Conservation (phyloP, 2,113 vertebrate genomes). For the Seriola quinqueradiata region DNA sequence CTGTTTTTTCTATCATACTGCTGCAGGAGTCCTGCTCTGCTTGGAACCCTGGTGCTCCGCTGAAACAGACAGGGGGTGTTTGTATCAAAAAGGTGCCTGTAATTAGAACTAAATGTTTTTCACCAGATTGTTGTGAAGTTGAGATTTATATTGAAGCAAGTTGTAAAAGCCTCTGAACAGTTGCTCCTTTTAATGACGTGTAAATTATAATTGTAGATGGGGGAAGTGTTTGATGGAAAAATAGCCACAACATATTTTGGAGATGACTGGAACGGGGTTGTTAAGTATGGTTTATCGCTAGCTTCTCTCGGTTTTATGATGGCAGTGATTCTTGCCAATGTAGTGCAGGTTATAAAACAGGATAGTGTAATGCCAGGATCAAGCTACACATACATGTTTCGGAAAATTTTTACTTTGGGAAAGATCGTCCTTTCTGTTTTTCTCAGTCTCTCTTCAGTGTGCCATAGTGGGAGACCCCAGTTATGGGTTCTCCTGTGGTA, state of each 20-base stretch:
- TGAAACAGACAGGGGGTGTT: conserved; percentile 25
- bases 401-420: neutral
- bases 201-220: neutral
- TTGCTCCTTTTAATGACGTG: neutral
- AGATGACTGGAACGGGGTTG: neutral
- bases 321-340: neutral
- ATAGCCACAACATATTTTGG: conserved; percentile 4
- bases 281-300: conserved; percentile 3
- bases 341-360: neutral
- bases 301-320: conserved; percentile 13
- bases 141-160: conserved; percentile 3
- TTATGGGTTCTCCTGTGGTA: neutral
- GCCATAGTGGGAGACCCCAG: neutral
- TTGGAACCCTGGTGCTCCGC: conserved; percentile 31
- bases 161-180: neutral
- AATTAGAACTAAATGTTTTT: conserved; percentile 36
- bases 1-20: conserved; percentile 32
- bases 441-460: neutral
- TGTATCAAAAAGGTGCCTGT: conserved; percentile 9
- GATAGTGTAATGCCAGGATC: no score
- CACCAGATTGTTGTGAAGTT: conserved; percentile 21
- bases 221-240: conserved; percentile 3
- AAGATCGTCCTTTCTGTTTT: neutral
- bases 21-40: conserved; percentile 33
- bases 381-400: neutral